Evolutionary conservation across 2,113 vertebrate species (phyloP).

Genomic region (Halcyon malimbica): DNA sequence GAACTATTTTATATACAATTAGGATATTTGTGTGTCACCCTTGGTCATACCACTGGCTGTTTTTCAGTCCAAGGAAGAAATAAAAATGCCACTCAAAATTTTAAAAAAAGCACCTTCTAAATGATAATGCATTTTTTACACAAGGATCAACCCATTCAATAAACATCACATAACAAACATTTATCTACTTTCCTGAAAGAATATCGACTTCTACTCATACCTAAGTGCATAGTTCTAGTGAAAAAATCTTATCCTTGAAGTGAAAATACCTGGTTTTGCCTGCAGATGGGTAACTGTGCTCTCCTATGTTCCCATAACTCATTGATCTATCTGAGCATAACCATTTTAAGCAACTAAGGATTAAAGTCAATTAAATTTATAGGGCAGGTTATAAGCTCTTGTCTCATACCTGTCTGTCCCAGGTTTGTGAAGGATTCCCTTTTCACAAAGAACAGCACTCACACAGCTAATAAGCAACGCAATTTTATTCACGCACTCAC

Average conservation of each 20-base stretch:
- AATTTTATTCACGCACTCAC: too few relatives aligned
- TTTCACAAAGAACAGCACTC: too few relatives aligned
- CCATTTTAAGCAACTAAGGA: neutral
- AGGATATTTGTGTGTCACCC: neutral
- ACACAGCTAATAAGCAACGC: too few relatives aligned
- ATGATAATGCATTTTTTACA: neutral
- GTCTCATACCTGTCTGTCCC: neutral
- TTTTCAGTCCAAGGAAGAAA: neutral
- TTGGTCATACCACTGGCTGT: fast-evolving
- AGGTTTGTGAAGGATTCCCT: too few relatives aligned
- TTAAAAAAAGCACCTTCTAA: neutral
- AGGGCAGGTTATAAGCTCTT: neutral
- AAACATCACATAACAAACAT: neutral
- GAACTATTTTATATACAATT: neutral
- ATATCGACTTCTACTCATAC: fast-evolving
- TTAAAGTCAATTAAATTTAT: neutral
- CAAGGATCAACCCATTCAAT: neutral
- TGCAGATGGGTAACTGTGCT: neutral
- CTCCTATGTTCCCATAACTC: neutral
- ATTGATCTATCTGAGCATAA: neutral
- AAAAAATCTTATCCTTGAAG: neutral
- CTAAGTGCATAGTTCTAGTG: neutral
- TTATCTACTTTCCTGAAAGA: neutral
- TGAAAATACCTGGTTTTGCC: neutral
- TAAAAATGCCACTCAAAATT: neutral